These are phyloP conservation scores for Rhopalosiphum nymphaeae DNA, from an alignment of 2,888 invertebrate species.

Conservation along the genomic window DNA sequence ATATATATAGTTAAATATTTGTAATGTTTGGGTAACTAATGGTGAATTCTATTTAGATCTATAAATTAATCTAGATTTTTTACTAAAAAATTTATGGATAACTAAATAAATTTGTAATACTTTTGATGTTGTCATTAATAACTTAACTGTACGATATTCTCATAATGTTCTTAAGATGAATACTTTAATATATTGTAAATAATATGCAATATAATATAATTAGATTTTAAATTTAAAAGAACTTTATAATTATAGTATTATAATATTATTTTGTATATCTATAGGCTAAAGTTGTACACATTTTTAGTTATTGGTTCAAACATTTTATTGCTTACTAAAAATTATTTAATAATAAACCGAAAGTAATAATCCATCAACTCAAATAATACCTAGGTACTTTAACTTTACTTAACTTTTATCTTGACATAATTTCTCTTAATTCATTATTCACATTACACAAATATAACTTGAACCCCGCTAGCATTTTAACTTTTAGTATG, in stretches of 20 bases:
- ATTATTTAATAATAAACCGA: neutral
- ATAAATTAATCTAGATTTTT: neutral
- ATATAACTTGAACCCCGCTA: neutral
- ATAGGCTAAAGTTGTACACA: neutral
- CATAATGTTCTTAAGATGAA: neutral
- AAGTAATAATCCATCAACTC: neutral
- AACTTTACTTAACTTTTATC: neutral
- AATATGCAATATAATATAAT: neutral
- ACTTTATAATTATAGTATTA: neutral
- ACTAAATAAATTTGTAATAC: neutral
- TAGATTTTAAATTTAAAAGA: neutral
- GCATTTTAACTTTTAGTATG: neutral
- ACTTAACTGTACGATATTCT: neutral
- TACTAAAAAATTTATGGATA: neutral
- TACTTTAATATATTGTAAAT: neutral
- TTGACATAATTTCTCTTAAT: neutral
- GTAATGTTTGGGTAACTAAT: too few species aligned
- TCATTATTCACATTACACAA: neutral
- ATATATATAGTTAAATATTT: too few species aligned
- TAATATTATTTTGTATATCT: neutral
- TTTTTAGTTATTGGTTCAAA: neutral
- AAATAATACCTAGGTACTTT: neutral
- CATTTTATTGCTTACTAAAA: neutral
- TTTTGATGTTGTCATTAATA: neutral
- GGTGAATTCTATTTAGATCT: neutral